Base-by-base conservation (phyloP, 2,797 vertebrate species). In the Eupleurogrammus muticus region DNA sequence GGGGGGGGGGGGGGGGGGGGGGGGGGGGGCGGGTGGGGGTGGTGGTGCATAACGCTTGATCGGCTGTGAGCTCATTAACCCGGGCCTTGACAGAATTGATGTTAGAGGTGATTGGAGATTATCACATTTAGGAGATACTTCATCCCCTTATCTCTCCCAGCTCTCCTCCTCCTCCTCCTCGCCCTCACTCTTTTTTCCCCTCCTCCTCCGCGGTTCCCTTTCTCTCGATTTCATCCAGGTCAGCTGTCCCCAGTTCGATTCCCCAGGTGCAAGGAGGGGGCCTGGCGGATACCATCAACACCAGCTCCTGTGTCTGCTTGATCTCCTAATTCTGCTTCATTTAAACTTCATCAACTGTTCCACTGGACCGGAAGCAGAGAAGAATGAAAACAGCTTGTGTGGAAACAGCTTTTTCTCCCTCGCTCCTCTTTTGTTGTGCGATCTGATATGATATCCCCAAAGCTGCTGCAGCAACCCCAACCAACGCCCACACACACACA, bases 341-440 rank as follows among this genome's bases (percentile, higher is more conserved):
- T 99, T 98, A 99, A 99, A 99, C 97, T 97, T 97, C 98, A 99
- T 99, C 97, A 99, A 98, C 96, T 98, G 93, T 97, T 97, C 94
- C 96, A 99, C 94, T 97, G 96, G 97, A 97, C 96, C 98, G 97
- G 97, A 99, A 99, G 96, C 94, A 72, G 86, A 94, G 92, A 95
- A 96, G 94, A 97, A 98, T 98, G 90, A 89, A 95, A 96, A 90
- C 94, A 94, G 92, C 92, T 94, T 93, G 93, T 76, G 84, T 85
- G 90, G 90, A 90, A 90, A 86, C 86, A 81, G 84, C 81, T 89
- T 84, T 86, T 75, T 87, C 80, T 80, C 79, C 82, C 89, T 61
- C 60, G 67, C 70, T 86, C 82, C 84, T 83, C 91, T 92, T 94
- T 92, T 94, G 92, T 93, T 92, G 88, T 94, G 87, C 89, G 77